A percentile compares a stretch with the other conserved stretches of the same genome.
Evolutionary conservation across 1,140 invertebrate genomes (phyloP).

Genomic region (Drosophila auraria): DNA sequence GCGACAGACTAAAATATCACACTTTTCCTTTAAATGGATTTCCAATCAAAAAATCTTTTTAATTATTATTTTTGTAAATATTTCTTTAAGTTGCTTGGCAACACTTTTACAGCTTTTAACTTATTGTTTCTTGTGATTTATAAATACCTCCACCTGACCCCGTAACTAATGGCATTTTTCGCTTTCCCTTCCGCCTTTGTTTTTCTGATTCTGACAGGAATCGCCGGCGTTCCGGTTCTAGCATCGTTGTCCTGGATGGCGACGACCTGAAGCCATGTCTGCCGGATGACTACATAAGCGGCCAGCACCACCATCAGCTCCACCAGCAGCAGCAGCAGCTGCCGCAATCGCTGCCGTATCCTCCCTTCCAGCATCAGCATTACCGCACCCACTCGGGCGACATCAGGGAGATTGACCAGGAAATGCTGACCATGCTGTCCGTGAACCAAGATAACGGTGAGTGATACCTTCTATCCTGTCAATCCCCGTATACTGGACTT

Average conservation of each 20-base stretch:
- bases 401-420: slow-evolving; percentile 86
- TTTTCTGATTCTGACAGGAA: slow-evolving; percentile 85
- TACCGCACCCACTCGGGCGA: slow-evolving; percentile 81
- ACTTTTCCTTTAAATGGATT: background rate
- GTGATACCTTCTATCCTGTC: slow-evolving; percentile 27
- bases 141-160: background rate
- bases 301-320: slow-evolving; percentile 66
- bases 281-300: slow-evolving; percentile 84
- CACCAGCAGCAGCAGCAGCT: slow-evolving; percentile 60
- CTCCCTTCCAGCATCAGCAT: slow-evolving; percentile 60
- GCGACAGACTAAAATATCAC: background rate
- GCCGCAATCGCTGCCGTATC: slow-evolving; percentile 47
- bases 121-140: too few species aligned
- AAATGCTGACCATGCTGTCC: slow-evolving; percentile 90
- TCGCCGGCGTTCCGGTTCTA: slow-evolving; percentile 88
- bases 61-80: background rate
- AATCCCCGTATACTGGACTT: background rate
- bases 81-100: background rate
- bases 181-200: background rate
- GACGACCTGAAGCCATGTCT: slow-evolving; percentile 86
- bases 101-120: background rate
- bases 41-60: background rate
- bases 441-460: slow-evolving; percentile 88
- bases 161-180: background rate
- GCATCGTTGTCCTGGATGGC: slow-evolving; percentile 89